phyloP scores from a whole-genome alignment of 2,113 vertebrate genomes.

The Albula glossodonta region DNA sequence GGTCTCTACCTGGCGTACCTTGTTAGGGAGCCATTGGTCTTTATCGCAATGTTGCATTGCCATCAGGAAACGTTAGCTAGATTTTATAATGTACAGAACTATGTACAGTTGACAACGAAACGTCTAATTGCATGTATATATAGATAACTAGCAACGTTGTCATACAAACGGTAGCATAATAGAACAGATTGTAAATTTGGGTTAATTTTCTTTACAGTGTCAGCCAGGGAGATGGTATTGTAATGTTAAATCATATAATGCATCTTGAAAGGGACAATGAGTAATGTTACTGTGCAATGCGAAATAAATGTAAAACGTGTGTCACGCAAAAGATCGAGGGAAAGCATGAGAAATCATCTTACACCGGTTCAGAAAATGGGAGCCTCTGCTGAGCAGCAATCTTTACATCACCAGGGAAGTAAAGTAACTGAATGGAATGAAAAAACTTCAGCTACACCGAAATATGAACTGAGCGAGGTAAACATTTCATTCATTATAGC shows the following conservation, averaged over 20 bases:
- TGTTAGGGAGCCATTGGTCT: background rate
- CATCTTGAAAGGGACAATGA: slow-evolving; percentile 42
- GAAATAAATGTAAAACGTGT: slow-evolving; percentile 58
- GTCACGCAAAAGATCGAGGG: slow-evolving; percentile 59
- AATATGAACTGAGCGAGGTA: slow-evolving; percentile 35
- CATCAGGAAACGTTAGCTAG: background rate
- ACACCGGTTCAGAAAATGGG: slow-evolving; percentile 50
- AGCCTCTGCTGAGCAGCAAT: background rate
- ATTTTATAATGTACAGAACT: background rate
- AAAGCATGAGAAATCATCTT: slow-evolving; percentile 41
- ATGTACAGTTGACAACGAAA: background rate
- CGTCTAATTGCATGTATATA: too few species aligned
- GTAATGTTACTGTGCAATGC: background rate
- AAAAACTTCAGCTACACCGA: background rate
- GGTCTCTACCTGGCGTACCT: background rate
- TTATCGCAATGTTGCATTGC: too few species aligned
- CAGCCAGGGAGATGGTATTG: background rate
- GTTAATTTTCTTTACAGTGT: background rate
- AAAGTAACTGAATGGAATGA: background rate
- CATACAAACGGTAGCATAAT: too few species aligned
- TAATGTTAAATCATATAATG: background rate
- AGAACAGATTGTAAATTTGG: too few species aligned
- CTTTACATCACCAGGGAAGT: background rate
- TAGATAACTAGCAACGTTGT: too few species aligned
- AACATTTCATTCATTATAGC: background rate